Evolutionary conservation across 2,888 invertebrate genomes (phyloP).

Genomic region (Belgica antarctica): DNA sequence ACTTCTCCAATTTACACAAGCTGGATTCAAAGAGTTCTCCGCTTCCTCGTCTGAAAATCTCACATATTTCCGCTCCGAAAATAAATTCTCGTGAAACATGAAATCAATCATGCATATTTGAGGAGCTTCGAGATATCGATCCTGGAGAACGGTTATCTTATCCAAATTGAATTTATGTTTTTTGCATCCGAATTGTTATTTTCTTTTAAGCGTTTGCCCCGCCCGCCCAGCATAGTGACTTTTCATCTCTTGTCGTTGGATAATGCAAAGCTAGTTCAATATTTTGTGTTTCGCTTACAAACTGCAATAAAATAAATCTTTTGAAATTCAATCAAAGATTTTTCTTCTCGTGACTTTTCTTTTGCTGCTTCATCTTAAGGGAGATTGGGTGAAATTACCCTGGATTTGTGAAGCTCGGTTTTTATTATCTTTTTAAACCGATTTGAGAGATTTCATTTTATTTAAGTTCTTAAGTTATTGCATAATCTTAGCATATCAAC

Average conservation of each 20-base stretch:
- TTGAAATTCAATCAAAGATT: conserved; percentile 40
- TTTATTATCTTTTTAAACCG: conserved; percentile 26
- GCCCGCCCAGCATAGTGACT: too few relatives aligned
- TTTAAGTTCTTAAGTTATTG: not conserved
- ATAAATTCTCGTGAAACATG: conserved; percentile 34
- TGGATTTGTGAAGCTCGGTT: conserved; percentile 7
- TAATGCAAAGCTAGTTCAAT: conserved; percentile 29
- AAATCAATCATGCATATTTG: conserved; percentile 42
- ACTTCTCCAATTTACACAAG: not conserved
- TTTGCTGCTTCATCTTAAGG: conserved; percentile 2
- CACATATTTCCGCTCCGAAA: conserved; percentile 31
- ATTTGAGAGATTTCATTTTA: not conserved
- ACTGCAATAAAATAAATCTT: conserved; percentile 41
- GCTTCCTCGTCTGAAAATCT: not conserved
- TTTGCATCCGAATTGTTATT: conserved; percentile 11
- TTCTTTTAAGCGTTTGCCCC: not conserved
- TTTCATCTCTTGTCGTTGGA: not conserved
- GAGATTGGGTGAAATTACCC: conserved; percentile 25
- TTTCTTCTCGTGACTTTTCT: conserved; percentile 18
- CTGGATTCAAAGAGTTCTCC: not conserved
- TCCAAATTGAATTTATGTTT: conserved; percentile 33
- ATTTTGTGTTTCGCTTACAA: conserved; percentile 31
- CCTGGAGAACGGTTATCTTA: conserved; percentile 21
- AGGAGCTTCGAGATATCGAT: conserved; percentile 35
- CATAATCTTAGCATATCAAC: conserved; percentile 3